A percentile compares a stretch with the other conserved stretches of the same genome.
Conservation (phyloP, 1,140 invertebrate species). For the Diprion similis region DNA sequence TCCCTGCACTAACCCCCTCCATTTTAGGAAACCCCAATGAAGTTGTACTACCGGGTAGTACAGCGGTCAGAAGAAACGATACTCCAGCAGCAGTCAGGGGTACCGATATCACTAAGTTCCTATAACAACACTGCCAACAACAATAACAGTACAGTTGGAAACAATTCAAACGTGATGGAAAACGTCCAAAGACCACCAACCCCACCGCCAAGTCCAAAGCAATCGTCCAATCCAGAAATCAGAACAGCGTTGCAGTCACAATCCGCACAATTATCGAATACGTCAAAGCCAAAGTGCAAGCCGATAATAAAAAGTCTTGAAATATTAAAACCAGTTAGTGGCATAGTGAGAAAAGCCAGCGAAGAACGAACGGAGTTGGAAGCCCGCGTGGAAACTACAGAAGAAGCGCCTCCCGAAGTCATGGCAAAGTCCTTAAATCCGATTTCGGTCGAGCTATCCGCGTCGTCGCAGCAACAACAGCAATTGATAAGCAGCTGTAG, state of each 20-base stretch:
- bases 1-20: not conserved
- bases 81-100: conserved; percentile 25
- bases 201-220: conserved; percentile 53
- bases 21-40: conserved; percentile 54
- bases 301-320: too few relatives aligned
- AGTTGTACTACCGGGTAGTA: conserved; percentile 45
- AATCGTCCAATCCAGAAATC: not conserved
- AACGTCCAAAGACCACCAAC: conserved; percentile 54
- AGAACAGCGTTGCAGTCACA: not conserved
- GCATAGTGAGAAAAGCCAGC: too few relatives aligned
- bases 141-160: conserved; percentile 24
- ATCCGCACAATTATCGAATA: not conserved
- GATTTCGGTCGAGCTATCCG: too few relatives aligned
- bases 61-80: conserved; percentile 14
- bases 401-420: too few relatives aligned
- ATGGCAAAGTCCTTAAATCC: too few relatives aligned
- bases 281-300: too few relatives aligned
- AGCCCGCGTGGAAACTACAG: too few relatives aligned
- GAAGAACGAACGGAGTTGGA: too few relatives aligned
- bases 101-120: conserved; percentile 14
- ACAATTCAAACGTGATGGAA: conserved; percentile 36
- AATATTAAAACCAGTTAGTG: too few relatives aligned
- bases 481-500: too few relatives aligned
- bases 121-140: conserved; percentile 2
- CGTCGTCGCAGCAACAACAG: too few relatives aligned